phyloP scores from a whole-genome alignment of 2,888 invertebrate species.

The Malthinus seriepunctatus region DNA sequence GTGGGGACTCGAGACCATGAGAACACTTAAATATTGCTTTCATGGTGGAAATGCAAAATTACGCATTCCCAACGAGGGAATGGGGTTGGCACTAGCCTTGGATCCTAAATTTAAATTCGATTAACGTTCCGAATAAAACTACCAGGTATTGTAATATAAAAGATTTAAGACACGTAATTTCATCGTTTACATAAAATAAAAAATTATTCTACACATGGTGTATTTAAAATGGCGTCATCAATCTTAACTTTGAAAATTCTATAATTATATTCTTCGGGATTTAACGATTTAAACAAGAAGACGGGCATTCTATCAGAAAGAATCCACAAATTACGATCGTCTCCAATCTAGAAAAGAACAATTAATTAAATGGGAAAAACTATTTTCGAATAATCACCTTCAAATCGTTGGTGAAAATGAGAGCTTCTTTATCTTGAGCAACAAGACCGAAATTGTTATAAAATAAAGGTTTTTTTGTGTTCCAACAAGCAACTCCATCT shows the following conservation, averaged over 20 bases:
- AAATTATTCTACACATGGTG: slow-evolving; percentile 16
- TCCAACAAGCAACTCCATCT: slow-evolving; percentile 83
- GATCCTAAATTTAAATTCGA: too few species aligned
- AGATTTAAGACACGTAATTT: too few species aligned
- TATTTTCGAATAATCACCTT: slow-evolving; percentile 56
- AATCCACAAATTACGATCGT: slow-evolving; percentile 70
- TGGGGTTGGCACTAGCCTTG: too few species aligned
- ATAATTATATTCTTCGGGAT: slow-evolving; percentile 71
- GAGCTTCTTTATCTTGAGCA: slow-evolving; percentile 66
- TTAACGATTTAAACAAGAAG: slow-evolving; percentile 67
- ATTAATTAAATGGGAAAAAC: not conserved
- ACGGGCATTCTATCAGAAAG: slow-evolving; percentile 77
- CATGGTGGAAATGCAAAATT: too few species aligned
- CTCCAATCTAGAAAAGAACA: slow-evolving; percentile 59
- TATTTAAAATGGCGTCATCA: slow-evolving; percentile 49
- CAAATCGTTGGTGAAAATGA: slow-evolving; percentile 80
- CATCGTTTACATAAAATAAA: too few species aligned
- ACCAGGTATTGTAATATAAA: too few species aligned
- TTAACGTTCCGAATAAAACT: too few species aligned
- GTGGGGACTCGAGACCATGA: too few species aligned
- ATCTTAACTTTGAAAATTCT: slow-evolving; percentile 55
- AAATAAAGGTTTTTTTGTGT: slow-evolving; percentile 66
- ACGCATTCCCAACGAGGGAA: too few species aligned
- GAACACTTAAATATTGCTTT: too few species aligned
- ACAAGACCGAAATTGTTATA: slow-evolving; percentile 69